Percentiles rank a stretch among this genome's conserved stretches.
These are phyloP conservation scores for Takifugu ocellatus DNA, from an alignment of 2,797 vertebrate species.

Conservation along the genomic window DNA sequence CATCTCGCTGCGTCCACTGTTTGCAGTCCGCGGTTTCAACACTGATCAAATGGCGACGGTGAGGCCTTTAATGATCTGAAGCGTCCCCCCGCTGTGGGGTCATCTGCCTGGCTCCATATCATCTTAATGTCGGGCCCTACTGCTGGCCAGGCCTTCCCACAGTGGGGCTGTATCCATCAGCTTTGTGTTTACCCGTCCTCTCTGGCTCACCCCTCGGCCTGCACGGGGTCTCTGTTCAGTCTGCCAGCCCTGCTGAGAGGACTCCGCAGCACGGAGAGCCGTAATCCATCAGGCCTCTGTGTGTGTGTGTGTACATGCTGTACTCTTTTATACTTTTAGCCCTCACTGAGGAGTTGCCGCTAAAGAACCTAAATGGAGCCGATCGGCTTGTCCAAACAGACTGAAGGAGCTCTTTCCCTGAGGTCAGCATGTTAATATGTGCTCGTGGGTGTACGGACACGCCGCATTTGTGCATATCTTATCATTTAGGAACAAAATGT, in stretches of 20 bases:
- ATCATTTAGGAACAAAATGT: conserved; percentile 48
- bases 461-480: conserved; percentile 37
- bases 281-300: conserved; percentile 58
- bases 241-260: conserved; percentile 68
- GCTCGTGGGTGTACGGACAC: conserved; percentile 28
- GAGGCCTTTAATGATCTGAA: conserved; percentile 64
- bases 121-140: conserved; percentile 50
- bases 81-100: conserved; percentile 56
- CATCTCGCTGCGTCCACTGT: conserved; percentile 66
- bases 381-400: conserved; percentile 53
- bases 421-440: conserved; percentile 35
- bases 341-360: conserved; percentile 52
- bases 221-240: conserved; percentile 73
- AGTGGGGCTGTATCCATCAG: conserved; percentile 62
- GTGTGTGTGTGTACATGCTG: conserved; percentile 49
- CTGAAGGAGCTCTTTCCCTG: conserved; percentile 31
- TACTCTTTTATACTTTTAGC: conserved; percentile 50
- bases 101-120: conserved; percentile 65
- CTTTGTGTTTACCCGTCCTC: conserved; percentile 69
- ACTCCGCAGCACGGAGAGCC: conserved; percentile 54
- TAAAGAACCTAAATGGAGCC: conserved; percentile 55
- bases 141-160: conserved; percentile 60
- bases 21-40: conserved; percentile 65
- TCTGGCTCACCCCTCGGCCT: conserved; percentile 62
- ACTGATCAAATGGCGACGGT: conserved; percentile 69